Conservation (phyloP, 2,113 vertebrate genomes). For the Numenius arquata region DNA sequence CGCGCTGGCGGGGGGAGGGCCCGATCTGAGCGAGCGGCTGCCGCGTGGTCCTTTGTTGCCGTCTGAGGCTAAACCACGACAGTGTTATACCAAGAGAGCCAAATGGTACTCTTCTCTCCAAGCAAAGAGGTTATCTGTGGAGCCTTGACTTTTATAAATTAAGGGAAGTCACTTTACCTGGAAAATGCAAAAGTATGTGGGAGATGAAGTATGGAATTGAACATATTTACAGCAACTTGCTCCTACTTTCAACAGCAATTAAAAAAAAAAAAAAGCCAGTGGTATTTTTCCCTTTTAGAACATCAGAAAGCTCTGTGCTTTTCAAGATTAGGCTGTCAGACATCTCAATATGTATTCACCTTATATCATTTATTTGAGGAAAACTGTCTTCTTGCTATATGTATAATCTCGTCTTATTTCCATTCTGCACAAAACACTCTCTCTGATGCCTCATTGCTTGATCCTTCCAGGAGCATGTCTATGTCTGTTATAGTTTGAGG, state of each 20-base stretch:
- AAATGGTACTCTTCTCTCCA: not conserved
- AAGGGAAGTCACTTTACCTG: not conserved
- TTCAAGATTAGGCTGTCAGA: not conserved
- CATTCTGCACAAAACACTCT: not conserved
- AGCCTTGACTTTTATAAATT: not conserved
- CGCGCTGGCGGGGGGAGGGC: no score
- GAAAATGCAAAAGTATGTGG: not conserved
- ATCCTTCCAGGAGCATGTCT: not conserved
- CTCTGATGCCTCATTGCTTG: not conserved
- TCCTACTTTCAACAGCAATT: not conserved
- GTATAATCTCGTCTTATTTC: not conserved
- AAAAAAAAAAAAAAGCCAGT: not conserved
- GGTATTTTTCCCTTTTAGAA: not conserved
- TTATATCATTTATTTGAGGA: not conserved
- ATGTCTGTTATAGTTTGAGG: not conserved
- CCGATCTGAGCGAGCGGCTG: no score
- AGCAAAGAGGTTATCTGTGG: not conserved
- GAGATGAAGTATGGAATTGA: not conserved
- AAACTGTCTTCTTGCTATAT: not conserved
- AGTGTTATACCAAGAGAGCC: not conserved
- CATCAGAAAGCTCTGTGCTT: not conserved
- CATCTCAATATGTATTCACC: not conserved
- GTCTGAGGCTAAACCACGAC: no score
- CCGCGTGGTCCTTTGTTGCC: no score
- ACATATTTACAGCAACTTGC: not conserved